Evolutionary conservation across 2,113 vertebrate species (phyloP).

Genomic region (Entelurus aequoreus): DNA sequence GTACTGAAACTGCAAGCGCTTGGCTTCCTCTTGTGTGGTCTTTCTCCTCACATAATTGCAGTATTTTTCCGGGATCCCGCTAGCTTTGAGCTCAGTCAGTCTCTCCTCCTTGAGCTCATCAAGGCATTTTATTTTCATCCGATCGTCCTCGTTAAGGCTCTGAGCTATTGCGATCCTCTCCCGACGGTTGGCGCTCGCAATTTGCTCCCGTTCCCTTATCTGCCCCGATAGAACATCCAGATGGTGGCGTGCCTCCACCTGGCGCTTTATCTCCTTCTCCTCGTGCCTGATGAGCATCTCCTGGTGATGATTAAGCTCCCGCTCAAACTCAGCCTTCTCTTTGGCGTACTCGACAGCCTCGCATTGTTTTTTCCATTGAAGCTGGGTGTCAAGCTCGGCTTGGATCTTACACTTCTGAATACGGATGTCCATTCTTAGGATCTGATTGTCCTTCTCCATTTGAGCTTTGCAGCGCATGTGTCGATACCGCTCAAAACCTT

Average conservation of each 20-base stretch:
- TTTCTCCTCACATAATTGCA: not conserved
- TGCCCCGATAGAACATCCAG: not conserved
- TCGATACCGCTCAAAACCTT: not conserved
- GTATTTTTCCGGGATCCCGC: not conserved
- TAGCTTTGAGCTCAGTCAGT: not conserved
- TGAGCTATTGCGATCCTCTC: not conserved
- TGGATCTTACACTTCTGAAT: conserved; percentile 2
- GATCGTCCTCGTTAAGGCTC: not conserved
- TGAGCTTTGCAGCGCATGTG: conserved; percentile 2
- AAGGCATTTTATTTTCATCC: not conserved
- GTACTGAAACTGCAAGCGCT: not conserved
- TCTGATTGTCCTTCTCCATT: not conserved
- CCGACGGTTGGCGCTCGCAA: not conserved
- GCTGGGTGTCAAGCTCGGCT: not conserved
- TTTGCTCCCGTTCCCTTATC: not conserved
- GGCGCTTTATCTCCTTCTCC: not conserved
- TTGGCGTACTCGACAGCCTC: not conserved
- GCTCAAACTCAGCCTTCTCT: not conserved
- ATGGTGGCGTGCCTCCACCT: not conserved
- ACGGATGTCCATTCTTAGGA: not conserved
- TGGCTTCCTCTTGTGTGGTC: not conserved
- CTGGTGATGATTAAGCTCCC: not conserved
- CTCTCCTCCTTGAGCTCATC: conserved; percentile 7
- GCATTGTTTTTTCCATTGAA: not conserved
- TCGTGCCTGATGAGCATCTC: not conserved